Evolutionary conservation across 2,888 invertebrate genomes (phyloP).

Genomic region (Megamerina dolium): DNA sequence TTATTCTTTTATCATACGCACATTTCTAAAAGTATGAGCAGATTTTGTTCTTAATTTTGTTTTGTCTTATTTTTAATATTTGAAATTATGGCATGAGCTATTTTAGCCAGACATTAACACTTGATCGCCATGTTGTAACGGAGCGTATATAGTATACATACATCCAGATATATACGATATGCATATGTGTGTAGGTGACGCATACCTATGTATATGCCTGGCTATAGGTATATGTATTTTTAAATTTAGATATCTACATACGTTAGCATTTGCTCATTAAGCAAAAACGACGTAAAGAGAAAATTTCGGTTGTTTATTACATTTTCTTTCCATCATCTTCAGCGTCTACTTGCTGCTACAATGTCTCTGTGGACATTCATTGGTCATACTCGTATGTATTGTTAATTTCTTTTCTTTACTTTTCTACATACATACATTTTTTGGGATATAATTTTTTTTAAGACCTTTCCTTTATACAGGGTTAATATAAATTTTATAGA

Average conservation of each 20-base stretch:
- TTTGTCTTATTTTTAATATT: slow-evolving; percentile 1
- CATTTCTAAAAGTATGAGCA: too few species aligned
- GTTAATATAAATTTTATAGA: too few species aligned
- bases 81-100: slow-evolving; percentile 1
- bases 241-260: not conserved
- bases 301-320: not conserved
- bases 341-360: not conserved
- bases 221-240: not conserved
- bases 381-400: too few species aligned
- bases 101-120: slow-evolving; percentile 5
- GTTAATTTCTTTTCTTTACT: too few species aligned
- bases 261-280: slow-evolving; percentile 4
- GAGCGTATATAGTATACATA: not conserved
- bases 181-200: too few species aligned
- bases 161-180: not conserved
- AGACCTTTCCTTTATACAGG: not conserved
- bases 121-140: slow-evolving; percentile 1
- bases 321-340: not conserved
- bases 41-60: too few species aligned
- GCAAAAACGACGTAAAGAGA: not conserved
- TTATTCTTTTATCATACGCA: too few species aligned
- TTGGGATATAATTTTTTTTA: too few species aligned
- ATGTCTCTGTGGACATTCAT: too few species aligned
- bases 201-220: not conserved
- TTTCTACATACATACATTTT: too few species aligned